A percentile compares a stretch with the other conserved stretches of the same genome.
Conservation (phyloP, 2,113 vertebrate genomes). For the Artemisiospiza belli region DNA sequence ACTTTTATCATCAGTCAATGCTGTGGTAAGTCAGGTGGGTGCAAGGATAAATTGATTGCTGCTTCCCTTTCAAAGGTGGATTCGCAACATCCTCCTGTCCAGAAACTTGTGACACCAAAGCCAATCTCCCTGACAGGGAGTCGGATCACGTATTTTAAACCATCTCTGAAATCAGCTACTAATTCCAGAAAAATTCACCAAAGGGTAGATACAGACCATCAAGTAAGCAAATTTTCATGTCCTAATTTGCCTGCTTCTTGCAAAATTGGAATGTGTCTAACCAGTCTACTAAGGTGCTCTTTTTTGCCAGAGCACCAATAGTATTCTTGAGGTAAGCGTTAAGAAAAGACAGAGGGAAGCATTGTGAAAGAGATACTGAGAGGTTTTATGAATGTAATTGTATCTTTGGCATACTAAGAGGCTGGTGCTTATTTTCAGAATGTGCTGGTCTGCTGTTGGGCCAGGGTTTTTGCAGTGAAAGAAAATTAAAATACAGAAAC, state of each 20-base stretch:
- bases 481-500: background rate
- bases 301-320: background rate
- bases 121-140: conserved; percentile 76
- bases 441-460: background rate
- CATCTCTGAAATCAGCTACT: conserved; percentile 84
- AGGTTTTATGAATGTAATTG: background rate
- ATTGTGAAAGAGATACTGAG: background rate
- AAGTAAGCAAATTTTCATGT: conserved; percentile 64
- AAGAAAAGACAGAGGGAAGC: background rate
- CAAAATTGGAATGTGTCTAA: background rate
- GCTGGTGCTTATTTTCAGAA: background rate
- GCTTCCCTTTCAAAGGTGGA: conserved; percentile 81
- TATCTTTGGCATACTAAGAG: background rate
- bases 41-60: background rate
- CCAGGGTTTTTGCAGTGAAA: background rate
- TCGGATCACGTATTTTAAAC: conserved; percentile 87
- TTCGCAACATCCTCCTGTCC: conserved; percentile 83
- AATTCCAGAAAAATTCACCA: conserved; percentile 75
- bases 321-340: background rate
- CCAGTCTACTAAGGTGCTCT: background rate
- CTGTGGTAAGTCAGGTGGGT: background rate
- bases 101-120: conserved; percentile 87
- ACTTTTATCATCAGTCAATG: background rate
- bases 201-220: conserved; percentile 73
- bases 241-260: conserved; percentile 4